Evolutionary conservation across 1,140 invertebrate genomes (phyloP).

Genomic region (Bombus waltoni): DNA sequence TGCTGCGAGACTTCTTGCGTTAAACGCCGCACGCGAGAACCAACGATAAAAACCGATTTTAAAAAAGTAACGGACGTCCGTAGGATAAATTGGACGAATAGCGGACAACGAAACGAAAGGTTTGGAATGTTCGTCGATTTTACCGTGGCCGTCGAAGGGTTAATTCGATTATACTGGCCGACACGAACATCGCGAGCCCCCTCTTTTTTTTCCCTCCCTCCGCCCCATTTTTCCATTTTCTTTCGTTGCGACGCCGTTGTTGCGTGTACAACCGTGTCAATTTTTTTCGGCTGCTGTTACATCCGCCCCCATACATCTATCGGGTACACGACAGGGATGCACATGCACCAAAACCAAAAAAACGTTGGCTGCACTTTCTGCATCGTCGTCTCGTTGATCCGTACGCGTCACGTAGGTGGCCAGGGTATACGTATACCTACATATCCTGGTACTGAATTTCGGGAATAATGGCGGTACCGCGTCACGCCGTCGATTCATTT

Average conservation of each 20-base stretch:
- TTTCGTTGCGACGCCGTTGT: not conserved
- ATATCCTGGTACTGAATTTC: constrained; percentile 39
- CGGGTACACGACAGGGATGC: not conserved
- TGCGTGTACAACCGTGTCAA: not conserved
- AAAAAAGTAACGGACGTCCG: not conserved
- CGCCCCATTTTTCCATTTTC: too few relatives aligned
- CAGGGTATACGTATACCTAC: not conserved
- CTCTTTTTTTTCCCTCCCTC: too few relatives aligned
- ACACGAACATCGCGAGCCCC: too few relatives aligned
- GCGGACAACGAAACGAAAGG: not conserved
- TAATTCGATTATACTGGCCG: constrained; percentile 14
- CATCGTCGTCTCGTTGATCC: constrained; percentile 39
- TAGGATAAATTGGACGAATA: not conserved
- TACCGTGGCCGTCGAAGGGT: not conserved
- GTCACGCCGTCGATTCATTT: constrained; percentile 61
- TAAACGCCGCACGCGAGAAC: not conserved
- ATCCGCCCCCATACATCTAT: not conserved
- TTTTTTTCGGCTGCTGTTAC: not conserved
- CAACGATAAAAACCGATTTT: constrained; percentile 2
- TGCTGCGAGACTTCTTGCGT: not conserved
- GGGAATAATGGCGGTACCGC: constrained; percentile 47
- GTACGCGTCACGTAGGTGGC: constrained; percentile 33
- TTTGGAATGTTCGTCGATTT: not conserved
- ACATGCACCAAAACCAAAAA: not conserved
- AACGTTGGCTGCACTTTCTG: constrained; percentile 37